These are phyloP conservation scores for Nasonia giraulti DNA, from an alignment of 1,140 invertebrate genomes.

Conservation along the genomic window DNA sequence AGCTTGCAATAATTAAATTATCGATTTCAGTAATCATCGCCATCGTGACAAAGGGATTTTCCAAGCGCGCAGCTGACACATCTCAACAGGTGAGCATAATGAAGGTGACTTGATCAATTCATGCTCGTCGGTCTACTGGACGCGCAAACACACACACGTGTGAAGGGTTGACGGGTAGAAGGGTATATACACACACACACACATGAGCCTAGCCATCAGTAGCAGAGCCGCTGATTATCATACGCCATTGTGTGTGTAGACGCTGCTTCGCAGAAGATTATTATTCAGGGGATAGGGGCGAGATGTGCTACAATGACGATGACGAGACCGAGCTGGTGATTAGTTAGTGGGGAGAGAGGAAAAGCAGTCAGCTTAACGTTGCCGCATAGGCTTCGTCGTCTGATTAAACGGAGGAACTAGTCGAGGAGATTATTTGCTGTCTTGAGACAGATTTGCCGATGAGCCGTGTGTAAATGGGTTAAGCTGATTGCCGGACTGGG, in stretches of 20 bases:
- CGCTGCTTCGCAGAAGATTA: not conserved
- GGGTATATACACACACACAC: not conserved
- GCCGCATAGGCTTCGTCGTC: not conserved
- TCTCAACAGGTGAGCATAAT: not conserved
- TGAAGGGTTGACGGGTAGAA: not conserved
- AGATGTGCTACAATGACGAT: slow-evolving; percentile 17
- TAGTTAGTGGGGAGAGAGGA: not conserved
- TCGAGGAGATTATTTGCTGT: not conserved
- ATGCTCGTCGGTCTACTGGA: not conserved
- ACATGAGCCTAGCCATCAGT: not conserved
- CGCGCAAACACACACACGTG: not conserved
- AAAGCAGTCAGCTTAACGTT: not conserved
- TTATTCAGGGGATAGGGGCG: not conserved
- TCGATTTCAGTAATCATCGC: too few species aligned
- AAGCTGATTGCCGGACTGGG: slow-evolving; percentile 1
- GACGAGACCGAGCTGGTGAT: not conserved
- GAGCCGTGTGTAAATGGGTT: not conserved
- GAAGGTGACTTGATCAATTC: not conserved
- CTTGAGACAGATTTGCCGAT: slow-evolving; percentile 13
- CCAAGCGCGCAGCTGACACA: too few species aligned
- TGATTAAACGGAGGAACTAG: not conserved
- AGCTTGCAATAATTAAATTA: too few species aligned
- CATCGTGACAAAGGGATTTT: too few species aligned
- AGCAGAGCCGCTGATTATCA: not conserved
- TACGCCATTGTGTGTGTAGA: not conserved